A percentile compares a stretch with the other conserved stretches of the same genome.
These are phyloP conservation scores for Natrix natrix DNA, from an alignment of 2,797 vertebrate genomes.

Conservation along the genomic window DNA sequence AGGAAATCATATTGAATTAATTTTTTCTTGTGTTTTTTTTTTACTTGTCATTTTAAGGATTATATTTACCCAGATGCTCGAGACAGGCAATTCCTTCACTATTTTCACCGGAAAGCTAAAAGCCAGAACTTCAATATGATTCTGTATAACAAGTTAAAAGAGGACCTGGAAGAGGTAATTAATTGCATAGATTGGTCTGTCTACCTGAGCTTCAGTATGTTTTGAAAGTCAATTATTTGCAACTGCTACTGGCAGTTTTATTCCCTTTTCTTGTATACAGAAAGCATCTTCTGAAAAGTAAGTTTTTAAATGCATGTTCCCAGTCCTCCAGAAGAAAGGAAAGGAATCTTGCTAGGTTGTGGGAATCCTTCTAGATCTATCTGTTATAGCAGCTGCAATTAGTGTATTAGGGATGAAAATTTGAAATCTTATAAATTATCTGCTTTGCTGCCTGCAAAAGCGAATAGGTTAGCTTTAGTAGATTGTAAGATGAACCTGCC, in stretches of 20 bases:
- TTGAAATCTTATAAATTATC: neutral
- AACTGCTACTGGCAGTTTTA: neutral
- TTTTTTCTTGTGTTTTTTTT: neutral
- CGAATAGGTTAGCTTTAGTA: neutral
- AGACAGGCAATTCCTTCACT: constrained; percentile 86
- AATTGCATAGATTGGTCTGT: constrained; percentile 22
- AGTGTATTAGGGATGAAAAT: neutral
- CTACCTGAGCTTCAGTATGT: neutral
- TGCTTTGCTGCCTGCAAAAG: neutral
- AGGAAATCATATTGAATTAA: neutral
- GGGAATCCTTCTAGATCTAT: neutral
- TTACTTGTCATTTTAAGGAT: constrained; percentile 73
- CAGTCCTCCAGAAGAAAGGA: neutral
- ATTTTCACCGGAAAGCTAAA: constrained; percentile 83
- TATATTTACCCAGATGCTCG: constrained; percentile 80
- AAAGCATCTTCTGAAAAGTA: neutral
- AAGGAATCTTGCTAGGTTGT: neutral
- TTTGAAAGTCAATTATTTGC: neutral
- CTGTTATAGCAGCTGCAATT: neutral
- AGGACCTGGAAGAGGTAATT: constrained; percentile 83
- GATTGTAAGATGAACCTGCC: neutral
- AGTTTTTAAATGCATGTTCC: neutral
- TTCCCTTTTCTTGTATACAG: neutral
- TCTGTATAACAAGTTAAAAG: constrained; percentile 85
- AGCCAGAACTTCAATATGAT: constrained; percentile 80